phyloP scores from a whole-genome alignment of 2,888 invertebrate species.

The Desoria tigrina region DNA sequence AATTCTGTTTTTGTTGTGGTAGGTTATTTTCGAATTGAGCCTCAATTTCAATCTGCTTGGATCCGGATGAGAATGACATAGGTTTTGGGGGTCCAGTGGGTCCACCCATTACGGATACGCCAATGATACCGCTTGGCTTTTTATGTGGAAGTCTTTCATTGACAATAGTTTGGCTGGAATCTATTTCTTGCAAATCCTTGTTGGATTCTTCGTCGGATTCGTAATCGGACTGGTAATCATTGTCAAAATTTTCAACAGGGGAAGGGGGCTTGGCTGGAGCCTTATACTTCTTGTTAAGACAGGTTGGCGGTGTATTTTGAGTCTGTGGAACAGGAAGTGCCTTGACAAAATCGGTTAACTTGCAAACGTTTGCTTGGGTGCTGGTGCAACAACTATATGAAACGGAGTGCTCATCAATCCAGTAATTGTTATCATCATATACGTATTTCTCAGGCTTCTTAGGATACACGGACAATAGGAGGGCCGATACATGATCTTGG shows the following conservation, averaged over 20 bases:
- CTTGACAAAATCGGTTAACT: slow-evolving; percentile 34
- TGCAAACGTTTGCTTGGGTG: slow-evolving; percentile 47
- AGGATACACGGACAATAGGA: slow-evolving; percentile 47
- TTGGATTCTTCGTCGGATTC: too few relatives aligned
- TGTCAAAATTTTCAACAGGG: too few relatives aligned
- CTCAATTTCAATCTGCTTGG: slow-evolving; percentile 20
- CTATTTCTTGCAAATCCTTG: too few relatives aligned
- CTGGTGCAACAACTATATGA: slow-evolving; percentile 47
- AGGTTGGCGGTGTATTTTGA: not conserved
- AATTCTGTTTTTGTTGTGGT: slow-evolving; percentile 51
- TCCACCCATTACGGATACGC: slow-evolving; percentile 12
- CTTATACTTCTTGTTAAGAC: slow-evolving; percentile 18
- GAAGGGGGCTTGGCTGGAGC: not conserved
- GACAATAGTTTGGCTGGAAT: too few relatives aligned
- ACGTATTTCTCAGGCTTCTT: slow-evolving; percentile 51
- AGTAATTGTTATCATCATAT: slow-evolving; percentile 49
- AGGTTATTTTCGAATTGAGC: slow-evolving; percentile 33
- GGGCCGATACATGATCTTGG: slow-evolving; percentile 46
- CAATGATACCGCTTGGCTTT: slow-evolving; percentile 2
- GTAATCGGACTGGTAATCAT: not conserved
- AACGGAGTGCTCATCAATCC: slow-evolving; percentile 51
- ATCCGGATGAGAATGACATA: not conserved
- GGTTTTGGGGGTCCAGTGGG: slow-evolving; percentile 4
- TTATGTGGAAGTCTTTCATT: not conserved
- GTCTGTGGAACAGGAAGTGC: slow-evolving; percentile 4